Conservation (phyloP, 2,888 invertebrate species). For the Hanleya hanleyi region DNA sequence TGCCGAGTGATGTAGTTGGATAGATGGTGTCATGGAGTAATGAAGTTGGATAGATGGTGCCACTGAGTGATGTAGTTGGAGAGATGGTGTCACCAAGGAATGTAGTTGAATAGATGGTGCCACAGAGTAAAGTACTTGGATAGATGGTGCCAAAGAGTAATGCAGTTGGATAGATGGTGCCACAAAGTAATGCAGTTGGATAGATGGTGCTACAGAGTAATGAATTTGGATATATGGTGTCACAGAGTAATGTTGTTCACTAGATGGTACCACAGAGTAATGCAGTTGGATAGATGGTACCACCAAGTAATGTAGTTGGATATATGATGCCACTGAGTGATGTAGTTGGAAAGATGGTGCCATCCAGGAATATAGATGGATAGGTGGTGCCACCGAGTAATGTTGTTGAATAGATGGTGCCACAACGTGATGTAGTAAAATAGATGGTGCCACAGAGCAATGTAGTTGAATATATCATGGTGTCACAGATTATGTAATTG, state of each 20-base stretch:
- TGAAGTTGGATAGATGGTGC: background rate
- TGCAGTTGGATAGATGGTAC: background rate
- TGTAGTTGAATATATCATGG: background rate
- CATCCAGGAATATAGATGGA: background rate
- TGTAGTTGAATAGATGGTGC: background rate
- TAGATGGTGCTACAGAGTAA: background rate
- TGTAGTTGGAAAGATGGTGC: background rate
- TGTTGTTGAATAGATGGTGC: background rate
- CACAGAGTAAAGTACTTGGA: background rate
- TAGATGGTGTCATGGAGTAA: background rate
- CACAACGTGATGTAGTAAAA: background rate
- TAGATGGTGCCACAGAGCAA: background rate
- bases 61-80: background rate
- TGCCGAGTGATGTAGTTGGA: background rate
- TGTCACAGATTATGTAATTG: background rate
- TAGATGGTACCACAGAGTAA: background rate
- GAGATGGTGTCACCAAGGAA: background rate
- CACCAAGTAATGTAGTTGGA: background rate
- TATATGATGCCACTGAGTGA: background rate
- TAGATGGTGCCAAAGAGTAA: background rate
- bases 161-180: background rate
- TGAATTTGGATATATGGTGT: background rate
- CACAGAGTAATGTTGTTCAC: background rate
- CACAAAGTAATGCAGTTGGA: background rate
- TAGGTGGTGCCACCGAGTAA: background rate